A percentile compares a stretch with the other conserved stretches of the same genome.
phyloP scores from a whole-genome alignment of 92 coral and sea anemone genomes.

The Phenganax marumi region DNA sequence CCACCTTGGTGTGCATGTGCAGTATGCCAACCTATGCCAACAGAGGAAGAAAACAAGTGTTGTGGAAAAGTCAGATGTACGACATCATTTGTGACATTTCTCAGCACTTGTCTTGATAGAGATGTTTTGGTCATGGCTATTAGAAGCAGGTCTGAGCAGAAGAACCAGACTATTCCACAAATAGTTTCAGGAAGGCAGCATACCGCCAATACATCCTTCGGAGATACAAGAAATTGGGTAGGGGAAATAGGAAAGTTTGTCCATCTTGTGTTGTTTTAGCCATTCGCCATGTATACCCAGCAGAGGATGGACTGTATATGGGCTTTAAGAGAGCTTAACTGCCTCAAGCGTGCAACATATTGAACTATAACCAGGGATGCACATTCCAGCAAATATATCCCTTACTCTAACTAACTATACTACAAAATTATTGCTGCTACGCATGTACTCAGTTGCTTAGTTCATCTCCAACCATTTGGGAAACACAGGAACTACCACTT shows the following conservation, averaged over 20 bases:
- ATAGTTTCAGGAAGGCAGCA: conserved; percentile 60
- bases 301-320: too few species aligned
- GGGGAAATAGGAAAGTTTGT: background rate
- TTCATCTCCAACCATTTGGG: too few species aligned
- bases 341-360: too few species aligned
- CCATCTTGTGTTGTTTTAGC: too few species aligned
- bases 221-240: background rate
- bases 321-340: too few species aligned
- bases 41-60: conserved; percentile 39
- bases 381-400: too few species aligned
- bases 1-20: conserved; percentile 57
- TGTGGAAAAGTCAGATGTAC: conserved; percentile 48
- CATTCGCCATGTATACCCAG: too few species aligned
- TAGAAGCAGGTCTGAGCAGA: conserved; percentile 59
- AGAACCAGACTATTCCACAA: conserved; percentile 51
- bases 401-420: too few species aligned
- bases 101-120: conserved; percentile 47
- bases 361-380: too few species aligned
- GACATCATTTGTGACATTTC: conserved; percentile 31
- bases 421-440: too few species aligned
- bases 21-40: conserved; percentile 28
- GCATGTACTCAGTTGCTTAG: too few species aligned
- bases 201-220: conserved; percentile 36
- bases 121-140: conserved; percentile 54
- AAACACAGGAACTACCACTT: too few species aligned